Conservation (phyloP, 2,797 vertebrate genomes). For the Carcharodon carcharias region DNA sequence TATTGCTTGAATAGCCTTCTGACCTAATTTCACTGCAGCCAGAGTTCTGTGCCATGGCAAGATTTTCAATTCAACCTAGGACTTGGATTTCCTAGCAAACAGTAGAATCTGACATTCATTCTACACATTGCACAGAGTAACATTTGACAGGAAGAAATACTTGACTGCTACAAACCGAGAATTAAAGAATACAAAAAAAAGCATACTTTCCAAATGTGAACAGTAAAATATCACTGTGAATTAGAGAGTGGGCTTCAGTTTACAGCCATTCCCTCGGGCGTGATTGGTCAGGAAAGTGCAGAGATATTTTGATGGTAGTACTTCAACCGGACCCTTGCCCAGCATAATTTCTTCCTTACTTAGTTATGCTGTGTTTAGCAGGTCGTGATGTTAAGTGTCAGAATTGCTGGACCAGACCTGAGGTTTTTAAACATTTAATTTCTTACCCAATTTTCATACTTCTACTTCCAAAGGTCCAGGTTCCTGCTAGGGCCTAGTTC, state of each 20-base stretch:
- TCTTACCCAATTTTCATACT: neutral
- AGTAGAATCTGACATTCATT: neutral
- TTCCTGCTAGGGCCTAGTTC: no score
- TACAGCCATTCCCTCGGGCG: neutral
- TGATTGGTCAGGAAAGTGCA: neutral
- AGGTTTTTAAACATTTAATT: neutral
- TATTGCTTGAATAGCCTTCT: neutral
- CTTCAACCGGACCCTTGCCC: neutral
- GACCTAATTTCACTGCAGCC: neutral
- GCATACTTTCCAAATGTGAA: neutral
- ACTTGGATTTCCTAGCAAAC: neutral
- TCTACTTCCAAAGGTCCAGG: no score
- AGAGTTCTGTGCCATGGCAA: neutral
- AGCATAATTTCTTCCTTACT: neutral
- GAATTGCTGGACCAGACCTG: neutral
- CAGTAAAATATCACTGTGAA: neutral
- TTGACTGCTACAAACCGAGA: neutral
- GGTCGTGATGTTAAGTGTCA: neutral
- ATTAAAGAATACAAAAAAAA: neutral
- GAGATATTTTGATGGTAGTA: neutral
- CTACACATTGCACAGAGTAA: neutral
- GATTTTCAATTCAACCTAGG: neutral
- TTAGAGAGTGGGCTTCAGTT: neutral
- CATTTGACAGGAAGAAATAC: neutral
- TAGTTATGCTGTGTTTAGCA: neutral